Conservation (phyloP, 2,888 invertebrate species). For the Oligia fasciuncula region DNA sequence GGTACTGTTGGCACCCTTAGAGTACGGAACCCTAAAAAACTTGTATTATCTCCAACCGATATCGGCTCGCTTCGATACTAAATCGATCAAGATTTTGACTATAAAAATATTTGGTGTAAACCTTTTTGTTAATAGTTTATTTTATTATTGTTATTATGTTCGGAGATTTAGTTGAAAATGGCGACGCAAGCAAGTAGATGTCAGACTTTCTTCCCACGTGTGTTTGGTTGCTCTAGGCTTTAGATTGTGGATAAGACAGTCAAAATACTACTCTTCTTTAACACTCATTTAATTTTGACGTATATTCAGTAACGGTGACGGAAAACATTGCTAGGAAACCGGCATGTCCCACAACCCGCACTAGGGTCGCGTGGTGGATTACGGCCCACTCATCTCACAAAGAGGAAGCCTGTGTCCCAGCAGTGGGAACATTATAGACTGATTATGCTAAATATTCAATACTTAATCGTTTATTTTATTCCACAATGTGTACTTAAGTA, state of each 20-base stretch:
- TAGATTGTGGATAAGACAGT: constrained; percentile 37
- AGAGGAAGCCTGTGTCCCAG: neutral
- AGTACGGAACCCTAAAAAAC: constrained; percentile 68
- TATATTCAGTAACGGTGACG: neutral
- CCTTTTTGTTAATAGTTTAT: constrained; percentile 63
- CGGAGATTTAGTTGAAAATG: constrained; percentile 42
- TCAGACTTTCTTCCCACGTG: constrained; percentile 60
- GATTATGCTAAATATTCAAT: neutral
- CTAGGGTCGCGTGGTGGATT: neutral
- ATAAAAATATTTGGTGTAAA: constrained; percentile 67
- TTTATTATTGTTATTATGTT: constrained; percentile 67
- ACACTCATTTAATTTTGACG: constrained; percentile 5
- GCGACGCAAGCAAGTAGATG: constrained; percentile 16
- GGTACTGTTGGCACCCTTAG: neutral
- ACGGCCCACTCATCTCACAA: neutral
- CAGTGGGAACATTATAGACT: neutral
- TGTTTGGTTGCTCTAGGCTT: constrained; percentile 52
- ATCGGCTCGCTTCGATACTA: constrained; percentile 60
- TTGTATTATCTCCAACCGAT: constrained; percentile 70
- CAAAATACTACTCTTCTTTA: constrained; percentile 6
- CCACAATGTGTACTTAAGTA: neutral
- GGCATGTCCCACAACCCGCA: neutral
- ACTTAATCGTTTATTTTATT: neutral
- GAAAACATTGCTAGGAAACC: neutral
- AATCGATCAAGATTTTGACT: constrained; percentile 66